Evolutionary conservation across 2,797 vertebrate species (phyloP), one percentile per base, ranked within the genome.

Genomic region (Nannoperca obscura): DNA sequence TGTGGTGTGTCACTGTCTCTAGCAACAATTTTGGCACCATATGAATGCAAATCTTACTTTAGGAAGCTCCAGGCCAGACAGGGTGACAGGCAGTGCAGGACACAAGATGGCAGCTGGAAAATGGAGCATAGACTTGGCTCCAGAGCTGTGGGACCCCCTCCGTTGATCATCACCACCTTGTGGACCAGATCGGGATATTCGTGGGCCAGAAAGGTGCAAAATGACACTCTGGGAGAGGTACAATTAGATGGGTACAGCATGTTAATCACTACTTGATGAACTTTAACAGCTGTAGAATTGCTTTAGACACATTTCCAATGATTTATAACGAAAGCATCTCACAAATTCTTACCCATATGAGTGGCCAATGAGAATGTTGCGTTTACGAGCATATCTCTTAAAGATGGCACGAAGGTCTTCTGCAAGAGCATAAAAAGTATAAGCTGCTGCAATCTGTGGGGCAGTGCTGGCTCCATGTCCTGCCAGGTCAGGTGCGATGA

Each of bases 11-110:
- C 36, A 52, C 0, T 30, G 2, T 58, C 40, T 65, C 11, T n/a
- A 1, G 17, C 30, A 44, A n/a, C 27, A 55, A 11, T 72, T 58
- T 55, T 54, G 36, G 3, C 24, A 54, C 12, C 0, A 9, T 62
- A 20, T 8, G 76, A 59, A 70, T 38, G 17, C 15, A 34, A 36
- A 12, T 86, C 96, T 94, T 94, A 99, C 98, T 99, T 99, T 90
- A 99, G 97, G 92, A 99, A 99, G 92, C 97, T 99, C 98, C 98
- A 99, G 57, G 98, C 97, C 89, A 99, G 94, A 79, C 98, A 99
- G 1, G 98, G 98, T 0, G 97, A 96, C 71, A 99, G 94, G 91
- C 98, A 99, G 91, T 97, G 98, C 78, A 99, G 95, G 58, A 99
- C 91, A 1, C 98, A 99, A 1, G 97, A 95, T 20, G 98, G 98